These are phyloP conservation scores for Oryzias celebensis DNA, from an alignment of 2,113 vertebrate genomes.

Conservation along the genomic window DNA sequence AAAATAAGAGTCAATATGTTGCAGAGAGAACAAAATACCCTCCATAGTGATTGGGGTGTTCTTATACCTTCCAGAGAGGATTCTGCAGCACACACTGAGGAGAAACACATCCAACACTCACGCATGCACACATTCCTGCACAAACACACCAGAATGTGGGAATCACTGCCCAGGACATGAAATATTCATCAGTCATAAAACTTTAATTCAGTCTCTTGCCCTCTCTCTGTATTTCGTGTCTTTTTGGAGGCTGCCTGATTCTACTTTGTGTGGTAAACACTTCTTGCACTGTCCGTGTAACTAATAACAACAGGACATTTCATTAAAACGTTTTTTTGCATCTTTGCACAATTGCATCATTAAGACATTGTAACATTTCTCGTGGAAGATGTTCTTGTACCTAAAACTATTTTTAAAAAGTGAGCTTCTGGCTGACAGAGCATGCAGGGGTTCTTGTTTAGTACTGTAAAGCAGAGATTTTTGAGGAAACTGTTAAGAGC, in stretches of 20 bases:
- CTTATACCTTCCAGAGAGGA: slow-evolving; percentile 22
- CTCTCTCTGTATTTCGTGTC: slow-evolving; percentile 53
- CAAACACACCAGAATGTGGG: slow-evolving; percentile 69
- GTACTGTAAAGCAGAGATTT: slow-evolving; percentile 23
- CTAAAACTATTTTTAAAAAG: slow-evolving; percentile 27
- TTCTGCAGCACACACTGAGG: slow-evolving; percentile 36
- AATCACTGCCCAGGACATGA: slow-evolving; percentile 80
- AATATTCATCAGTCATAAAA: slow-evolving; percentile 83
- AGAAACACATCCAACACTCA: slow-evolving; percentile 27
- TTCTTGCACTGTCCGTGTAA: slow-evolving; percentile 24
- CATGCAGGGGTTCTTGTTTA: slow-evolving; percentile 17
- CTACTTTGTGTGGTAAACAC: slow-evolving; percentile 60
- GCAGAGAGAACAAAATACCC: not conserved
- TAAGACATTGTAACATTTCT: slow-evolving; percentile 28
- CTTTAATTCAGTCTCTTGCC: slow-evolving; percentile 78
- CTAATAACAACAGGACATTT: slow-evolving; percentile 47
- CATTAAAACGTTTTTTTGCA: slow-evolving; percentile 48
- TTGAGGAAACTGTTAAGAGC: slow-evolving; percentile 22
- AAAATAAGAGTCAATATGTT: not conserved
- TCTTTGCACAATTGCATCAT: slow-evolving; percentile 52
- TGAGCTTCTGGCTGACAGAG: slow-evolving; percentile 37
- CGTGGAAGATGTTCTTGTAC: slow-evolving; percentile 14
- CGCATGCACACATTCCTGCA: slow-evolving; percentile 16
- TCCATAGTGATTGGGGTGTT: not conserved
- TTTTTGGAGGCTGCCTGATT: slow-evolving; percentile 56